These are phyloP conservation scores for Lasioglossum vierecki DNA, from an alignment of 2,888 invertebrate genomes.

Conservation along the genomic window DNA sequence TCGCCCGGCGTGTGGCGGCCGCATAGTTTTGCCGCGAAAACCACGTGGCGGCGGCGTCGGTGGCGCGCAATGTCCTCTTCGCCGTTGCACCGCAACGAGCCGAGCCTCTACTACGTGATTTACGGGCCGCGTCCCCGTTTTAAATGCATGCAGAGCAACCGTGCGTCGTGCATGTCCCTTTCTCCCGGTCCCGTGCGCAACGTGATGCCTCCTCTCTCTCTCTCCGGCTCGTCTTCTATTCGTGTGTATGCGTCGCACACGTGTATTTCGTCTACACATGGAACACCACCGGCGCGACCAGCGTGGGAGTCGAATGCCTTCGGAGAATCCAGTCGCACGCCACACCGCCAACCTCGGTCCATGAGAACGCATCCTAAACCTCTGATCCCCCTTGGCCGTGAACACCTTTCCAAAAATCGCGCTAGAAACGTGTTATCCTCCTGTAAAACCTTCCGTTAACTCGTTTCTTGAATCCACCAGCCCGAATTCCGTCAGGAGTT, in stretches of 20 bases:
- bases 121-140: constrained; percentile 65
- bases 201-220: background rate
- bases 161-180: constrained; percentile 44
- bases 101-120: constrained; percentile 65
- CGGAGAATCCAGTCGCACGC: constrained; percentile 34
- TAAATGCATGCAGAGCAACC: constrained; percentile 60
- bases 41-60: constrained; percentile 70
- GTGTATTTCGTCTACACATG: constrained; percentile 29
- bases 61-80: constrained; percentile 61
- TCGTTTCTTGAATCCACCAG: background rate
- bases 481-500: background rate
- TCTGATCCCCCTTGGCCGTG: constrained; percentile 1
- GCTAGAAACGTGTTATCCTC: background rate
- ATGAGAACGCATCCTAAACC: background rate
- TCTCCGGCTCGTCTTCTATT: background rate
- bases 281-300: background rate
- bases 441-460: background rate
- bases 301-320: constrained; percentile 47
- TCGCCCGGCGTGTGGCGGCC: constrained; percentile 71
- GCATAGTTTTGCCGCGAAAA: constrained; percentile 76
- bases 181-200: constrained; percentile 5
- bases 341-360: constrained; percentile 8
- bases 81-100: constrained; percentile 62
- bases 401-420: background rate
- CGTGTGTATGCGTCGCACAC: constrained; percentile 5